These are phyloP conservation scores for Nasua narica DNA, from an alignment of 2,797 vertebrate species.

Conservation along the genomic window DNA sequence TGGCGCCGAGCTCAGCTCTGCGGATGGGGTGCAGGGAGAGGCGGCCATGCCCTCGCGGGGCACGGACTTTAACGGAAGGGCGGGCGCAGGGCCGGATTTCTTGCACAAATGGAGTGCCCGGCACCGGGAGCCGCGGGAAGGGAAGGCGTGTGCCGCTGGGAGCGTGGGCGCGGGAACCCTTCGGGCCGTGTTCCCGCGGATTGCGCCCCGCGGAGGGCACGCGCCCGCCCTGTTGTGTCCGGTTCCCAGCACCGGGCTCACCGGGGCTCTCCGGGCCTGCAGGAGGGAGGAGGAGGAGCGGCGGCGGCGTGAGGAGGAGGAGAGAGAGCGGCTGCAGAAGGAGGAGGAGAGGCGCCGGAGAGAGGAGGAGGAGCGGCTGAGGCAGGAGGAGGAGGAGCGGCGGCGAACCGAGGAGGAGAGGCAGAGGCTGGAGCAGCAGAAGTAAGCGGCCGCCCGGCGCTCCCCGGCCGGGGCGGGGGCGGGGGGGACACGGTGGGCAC, in stretches of 20 bases:
- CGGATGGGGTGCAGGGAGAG: not conserved
- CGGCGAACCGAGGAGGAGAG: slow-evolving; percentile 93
- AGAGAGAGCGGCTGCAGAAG: slow-evolving; percentile 89
- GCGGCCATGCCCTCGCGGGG: not conserved
- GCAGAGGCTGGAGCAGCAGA: slow-evolving; percentile 95
- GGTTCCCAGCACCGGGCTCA: not conserved
- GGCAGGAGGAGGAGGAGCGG: slow-evolving; percentile 92
- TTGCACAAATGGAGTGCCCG: not conserved
- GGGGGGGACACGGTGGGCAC: rapidly evolving
- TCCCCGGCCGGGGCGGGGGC: no score
- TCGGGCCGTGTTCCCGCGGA: no score
- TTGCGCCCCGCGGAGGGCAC: no score
- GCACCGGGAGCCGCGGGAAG: not conserved
- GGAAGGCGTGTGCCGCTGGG: not conserved
- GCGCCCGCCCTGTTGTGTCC: no score
- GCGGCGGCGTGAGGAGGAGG: slow-evolving; percentile 93
- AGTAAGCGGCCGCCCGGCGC: no score
- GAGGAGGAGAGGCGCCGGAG: slow-evolving; percentile 91
- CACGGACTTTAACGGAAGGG: not conserved
- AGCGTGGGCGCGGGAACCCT: not conserved
- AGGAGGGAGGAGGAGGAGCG: slow-evolving; percentile 95
- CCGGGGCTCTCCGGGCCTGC: slow-evolving; percentile 42
- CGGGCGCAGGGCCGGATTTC: not conserved
- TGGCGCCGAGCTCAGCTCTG: not conserved
- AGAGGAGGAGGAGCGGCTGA: slow-evolving; percentile 92